Percentiles rank a stretch among this genome's conserved stretches.
These are phyloP conservation scores for Porites rus DNA, from an alignment of 92 coral and sea anemone species.

Conservation along the genomic window DNA sequence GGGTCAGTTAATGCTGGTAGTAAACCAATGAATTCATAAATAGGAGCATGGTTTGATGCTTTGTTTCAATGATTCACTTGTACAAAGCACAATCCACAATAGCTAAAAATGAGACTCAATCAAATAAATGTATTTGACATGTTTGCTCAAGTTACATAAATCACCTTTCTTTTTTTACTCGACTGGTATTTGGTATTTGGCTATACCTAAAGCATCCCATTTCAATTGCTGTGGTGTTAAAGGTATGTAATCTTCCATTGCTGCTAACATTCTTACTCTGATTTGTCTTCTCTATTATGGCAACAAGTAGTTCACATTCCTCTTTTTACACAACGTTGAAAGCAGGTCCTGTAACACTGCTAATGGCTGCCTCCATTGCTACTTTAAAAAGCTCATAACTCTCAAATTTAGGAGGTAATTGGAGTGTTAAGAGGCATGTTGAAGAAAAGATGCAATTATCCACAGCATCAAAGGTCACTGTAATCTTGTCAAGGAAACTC, in stretches of 20 bases:
- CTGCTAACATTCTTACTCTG: not conserved
- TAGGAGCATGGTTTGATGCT: too few relatives aligned
- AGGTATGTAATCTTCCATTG: not conserved
- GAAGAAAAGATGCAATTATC: constrained; percentile 35
- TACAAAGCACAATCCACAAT: too few relatives aligned
- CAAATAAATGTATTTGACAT: too few relatives aligned
- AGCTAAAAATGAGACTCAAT: too few relatives aligned
- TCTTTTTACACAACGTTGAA: constrained; percentile 25
- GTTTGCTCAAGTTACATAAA: not conserved
- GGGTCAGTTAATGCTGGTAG: too few relatives aligned
- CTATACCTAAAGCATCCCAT: not conserved
- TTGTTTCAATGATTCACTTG: too few relatives aligned
- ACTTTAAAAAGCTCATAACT: constrained; percentile 25
- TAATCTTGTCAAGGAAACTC: constrained; percentile 13
- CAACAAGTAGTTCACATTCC: too few relatives aligned
- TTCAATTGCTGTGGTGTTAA: not conserved
- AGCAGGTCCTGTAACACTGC: not conserved
- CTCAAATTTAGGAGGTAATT: constrained; percentile 7
- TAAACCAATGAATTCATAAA: too few relatives aligned
- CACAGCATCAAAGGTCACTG: constrained; percentile 38
- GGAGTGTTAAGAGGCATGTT: constrained; percentile 24
- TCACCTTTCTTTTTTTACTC: not conserved
- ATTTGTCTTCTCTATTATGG: not conserved
- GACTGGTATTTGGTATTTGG: not conserved
- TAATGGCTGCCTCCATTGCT: constrained; percentile 17